Percentiles rank a stretch among this genome's conserved stretches.
Evolutionary conservation across 2,888 invertebrate species (phyloP).

Genomic region (Drosophila borborema): DNA sequence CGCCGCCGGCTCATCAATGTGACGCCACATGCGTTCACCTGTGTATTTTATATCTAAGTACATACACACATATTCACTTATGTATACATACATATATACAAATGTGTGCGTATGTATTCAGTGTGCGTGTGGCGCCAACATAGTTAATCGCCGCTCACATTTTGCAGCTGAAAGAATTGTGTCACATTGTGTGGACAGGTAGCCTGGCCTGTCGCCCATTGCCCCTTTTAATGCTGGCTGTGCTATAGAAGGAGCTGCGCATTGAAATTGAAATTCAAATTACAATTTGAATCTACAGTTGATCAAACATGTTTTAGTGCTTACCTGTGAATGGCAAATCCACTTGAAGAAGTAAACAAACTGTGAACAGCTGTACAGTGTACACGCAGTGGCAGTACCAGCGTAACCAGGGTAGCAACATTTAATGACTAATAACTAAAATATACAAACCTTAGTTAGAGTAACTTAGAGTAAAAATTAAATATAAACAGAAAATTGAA

Average conservation of each 20-base stretch:
- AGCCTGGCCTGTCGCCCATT: slow-evolving; percentile 3
- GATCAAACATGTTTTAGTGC: slow-evolving; percentile 24
- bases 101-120: neutral
- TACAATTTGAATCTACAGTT: slow-evolving; percentile 35
- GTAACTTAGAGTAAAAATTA: neutral
- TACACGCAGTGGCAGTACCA: slow-evolving; percentile 6
- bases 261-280: slow-evolving; percentile 32
- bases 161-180: slow-evolving; percentile 28
- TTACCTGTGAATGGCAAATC: slow-evolving; percentile 33
- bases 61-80: neutral
- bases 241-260: neutral
- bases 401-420: slow-evolving; percentile 3
- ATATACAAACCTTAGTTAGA: no score
- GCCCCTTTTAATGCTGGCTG: neutral
- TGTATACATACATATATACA: neutral
- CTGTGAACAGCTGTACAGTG: slow-evolving; percentile 39
- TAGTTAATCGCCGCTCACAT: slow-evolving; percentile 17
- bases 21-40: slow-evolving; percentile 42
- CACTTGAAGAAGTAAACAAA: slow-evolving; percentile 46
- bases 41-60: neutral
- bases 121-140: slow-evolving; percentile 43
- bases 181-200: slow-evolving; percentile 13
- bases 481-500: neutral
- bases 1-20: slow-evolving; percentile 55
- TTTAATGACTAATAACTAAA: no score